Evolutionary conservation across 2,888 invertebrate genomes (phyloP).

Genomic region (Tridacna gigas): DNA sequence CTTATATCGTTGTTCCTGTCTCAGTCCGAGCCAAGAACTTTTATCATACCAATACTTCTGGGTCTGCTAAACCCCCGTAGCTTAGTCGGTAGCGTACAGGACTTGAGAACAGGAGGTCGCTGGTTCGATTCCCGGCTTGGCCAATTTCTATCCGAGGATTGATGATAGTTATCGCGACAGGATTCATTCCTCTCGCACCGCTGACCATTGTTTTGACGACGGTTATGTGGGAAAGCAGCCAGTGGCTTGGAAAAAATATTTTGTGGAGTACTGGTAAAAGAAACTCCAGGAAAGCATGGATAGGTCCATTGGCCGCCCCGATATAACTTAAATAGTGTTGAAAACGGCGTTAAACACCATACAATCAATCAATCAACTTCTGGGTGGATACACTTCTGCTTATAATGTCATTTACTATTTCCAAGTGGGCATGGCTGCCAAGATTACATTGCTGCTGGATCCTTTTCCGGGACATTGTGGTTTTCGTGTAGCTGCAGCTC

Average conservation of each 20-base stretch:
- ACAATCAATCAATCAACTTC: not conserved
- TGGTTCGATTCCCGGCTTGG: not conserved
- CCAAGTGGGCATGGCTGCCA: too few relatives aligned
- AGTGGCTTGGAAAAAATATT: not conserved
- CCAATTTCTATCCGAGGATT: not conserved
- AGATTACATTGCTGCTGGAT: too few relatives aligned
- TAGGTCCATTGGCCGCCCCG: not conserved
- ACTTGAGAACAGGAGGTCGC: not conserved
- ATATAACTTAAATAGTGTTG: not conserved
- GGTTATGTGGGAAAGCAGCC: not conserved
- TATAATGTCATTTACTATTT: too few relatives aligned
- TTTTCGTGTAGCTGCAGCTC: too few relatives aligned
- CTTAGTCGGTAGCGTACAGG: not conserved
- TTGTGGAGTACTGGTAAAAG: not conserved
- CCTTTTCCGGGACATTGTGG: too few relatives aligned
- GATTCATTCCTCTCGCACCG: not conserved
- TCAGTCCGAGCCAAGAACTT: too few relatives aligned
- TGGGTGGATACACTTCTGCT: too few relatives aligned
- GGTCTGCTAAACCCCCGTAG: not conserved
- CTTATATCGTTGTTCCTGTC: too few relatives aligned
- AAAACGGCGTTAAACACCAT: conserved; percentile 7
- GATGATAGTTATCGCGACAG: not conserved
- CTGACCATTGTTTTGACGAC: too few relatives aligned
- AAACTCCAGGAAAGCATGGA: not conserved
- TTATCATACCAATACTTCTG: too few relatives aligned